Percentiles rank a stretch among this genome's conserved stretches.
Evolutionary conservation across 2,797 vertebrate genomes (phyloP).

Genomic region (Melanotaenia trifasciata): DNA sequence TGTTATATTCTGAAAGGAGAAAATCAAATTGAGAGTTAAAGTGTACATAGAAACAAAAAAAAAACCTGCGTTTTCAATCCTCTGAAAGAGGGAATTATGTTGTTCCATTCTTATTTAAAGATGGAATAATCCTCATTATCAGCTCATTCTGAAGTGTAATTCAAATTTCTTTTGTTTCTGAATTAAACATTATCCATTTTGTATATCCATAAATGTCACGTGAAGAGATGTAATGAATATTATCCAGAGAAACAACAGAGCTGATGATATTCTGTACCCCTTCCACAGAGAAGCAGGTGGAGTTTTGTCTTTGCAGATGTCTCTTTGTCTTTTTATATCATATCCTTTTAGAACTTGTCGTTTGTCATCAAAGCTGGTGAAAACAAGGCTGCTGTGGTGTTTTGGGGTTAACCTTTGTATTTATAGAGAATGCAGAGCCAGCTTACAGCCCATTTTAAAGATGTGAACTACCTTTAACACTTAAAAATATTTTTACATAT

Average conservation of each 20-base stretch:
- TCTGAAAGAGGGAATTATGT: conserved; percentile 26
- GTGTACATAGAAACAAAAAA: conserved; percentile 41
- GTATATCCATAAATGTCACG: conserved; percentile 62
- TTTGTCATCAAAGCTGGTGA: conserved; percentile 64
- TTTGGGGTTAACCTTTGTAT: conserved; percentile 34
- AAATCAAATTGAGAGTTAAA: conserved; percentile 27
- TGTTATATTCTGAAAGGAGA: conserved; percentile 8
- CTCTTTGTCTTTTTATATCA: conserved; percentile 64
- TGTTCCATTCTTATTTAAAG: conserved; percentile 33
- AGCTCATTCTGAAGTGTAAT: conserved; percentile 31
- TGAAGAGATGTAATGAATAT: conserved; percentile 49
- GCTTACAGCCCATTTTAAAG: conserved; percentile 28
- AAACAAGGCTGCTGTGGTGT: conserved; percentile 22
- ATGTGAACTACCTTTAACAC: background rate
- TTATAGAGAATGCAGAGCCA: conserved; percentile 34
- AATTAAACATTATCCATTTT: conserved; percentile 50
- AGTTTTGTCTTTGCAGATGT: conserved; percentile 62
- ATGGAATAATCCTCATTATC: conserved; percentile 25
- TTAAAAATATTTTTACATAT: conserved; percentile 13
- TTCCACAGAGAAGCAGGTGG: conserved; percentile 40
- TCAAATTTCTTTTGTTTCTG: conserved; percentile 49
- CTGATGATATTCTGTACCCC: conserved; percentile 33
- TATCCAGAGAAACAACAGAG: conserved; percentile 43
- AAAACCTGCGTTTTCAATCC: conserved; percentile 12
- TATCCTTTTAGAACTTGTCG: conserved; percentile 49